phyloP scores from a whole-genome alignment of 2,113 vertebrate species.

The Nicator chloris region DNA sequence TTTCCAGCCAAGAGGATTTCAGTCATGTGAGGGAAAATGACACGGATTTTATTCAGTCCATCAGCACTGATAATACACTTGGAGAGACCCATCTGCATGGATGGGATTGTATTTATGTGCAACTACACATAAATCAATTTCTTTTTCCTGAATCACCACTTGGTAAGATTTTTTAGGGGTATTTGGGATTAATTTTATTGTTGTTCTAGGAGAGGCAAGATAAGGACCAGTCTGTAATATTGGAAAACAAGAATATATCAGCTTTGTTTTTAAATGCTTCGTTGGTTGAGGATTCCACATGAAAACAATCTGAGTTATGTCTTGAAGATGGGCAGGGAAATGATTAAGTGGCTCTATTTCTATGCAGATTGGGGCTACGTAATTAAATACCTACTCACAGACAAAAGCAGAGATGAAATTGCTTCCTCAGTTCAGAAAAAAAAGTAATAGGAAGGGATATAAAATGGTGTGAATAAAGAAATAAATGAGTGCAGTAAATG shows the following conservation, averaged over 20 bases:
- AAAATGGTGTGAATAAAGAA: background rate
- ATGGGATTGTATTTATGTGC: background rate
- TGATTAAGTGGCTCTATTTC: slow-evolving; percentile 46
- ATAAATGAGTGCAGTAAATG: slow-evolving; percentile 36
- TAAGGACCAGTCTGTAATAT: background rate
- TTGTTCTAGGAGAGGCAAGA: background rate
- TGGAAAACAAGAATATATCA: background rate
- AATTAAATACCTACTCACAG: slow-evolving; percentile 28
- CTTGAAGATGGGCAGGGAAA: background rate
- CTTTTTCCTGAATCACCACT: background rate
- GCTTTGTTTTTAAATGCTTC: background rate
- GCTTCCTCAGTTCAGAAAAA: background rate
- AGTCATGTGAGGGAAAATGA: slow-evolving; percentile 14
- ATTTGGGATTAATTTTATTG: background rate
- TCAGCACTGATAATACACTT: slow-evolving; percentile 7
- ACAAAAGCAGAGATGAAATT: slow-evolving; percentile 39
- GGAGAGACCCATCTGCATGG: background rate
- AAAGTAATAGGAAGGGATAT: background rate
- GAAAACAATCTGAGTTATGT: background rate
- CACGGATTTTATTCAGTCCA: slow-evolving; percentile 24
- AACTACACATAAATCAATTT: background rate
- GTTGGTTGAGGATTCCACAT: background rate
- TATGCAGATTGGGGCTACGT: background rate
- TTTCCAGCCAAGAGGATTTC: slow-evolving; percentile 8
- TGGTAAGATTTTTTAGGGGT: background rate